phyloP scores from a whole-genome alignment of 2,113 vertebrate genomes.

The Oxygymnocypris stewartii region DNA sequence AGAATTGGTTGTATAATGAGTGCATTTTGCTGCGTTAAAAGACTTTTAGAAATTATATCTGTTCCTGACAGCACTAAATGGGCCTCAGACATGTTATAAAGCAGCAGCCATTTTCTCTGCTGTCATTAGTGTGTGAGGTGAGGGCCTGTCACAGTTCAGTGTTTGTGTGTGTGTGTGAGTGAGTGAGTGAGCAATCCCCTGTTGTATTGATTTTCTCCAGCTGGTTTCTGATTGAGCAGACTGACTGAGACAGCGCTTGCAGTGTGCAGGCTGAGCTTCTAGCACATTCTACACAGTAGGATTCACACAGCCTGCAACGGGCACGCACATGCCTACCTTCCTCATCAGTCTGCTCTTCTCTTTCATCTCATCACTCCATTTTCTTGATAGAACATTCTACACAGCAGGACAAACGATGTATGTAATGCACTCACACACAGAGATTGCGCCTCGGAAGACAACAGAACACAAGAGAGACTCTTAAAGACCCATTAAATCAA shows the following conservation, averaged over 20 bases:
- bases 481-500: not conserved
- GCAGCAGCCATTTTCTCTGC: slow-evolving; percentile 43
- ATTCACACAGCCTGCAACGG: slow-evolving; percentile 28
- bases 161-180: slow-evolving; percentile 30
- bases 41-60: slow-evolving; percentile 37
- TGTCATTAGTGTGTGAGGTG: slow-evolving; percentile 45
- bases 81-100: slow-evolving; percentile 5
- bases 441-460: not conserved
- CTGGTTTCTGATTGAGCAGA: slow-evolving; percentile 53
- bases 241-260: slow-evolving; percentile 38
- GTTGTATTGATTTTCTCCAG: slow-evolving; percentile 59
- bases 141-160: slow-evolving; percentile 36
- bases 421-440: not conserved
- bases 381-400: slow-evolving; percentile 15
- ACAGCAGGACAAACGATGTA: slow-evolving; percentile 5
- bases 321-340: slow-evolving; percentile 14
- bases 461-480: not conserved
- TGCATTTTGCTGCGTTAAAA: slow-evolving; percentile 26
- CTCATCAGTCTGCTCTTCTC: slow-evolving; percentile 11
- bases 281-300: slow-evolving; percentile 42
- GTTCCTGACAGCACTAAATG: slow-evolving; percentile 34
- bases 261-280: slow-evolving; percentile 35
- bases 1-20: slow-evolving; percentile 34
- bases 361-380: slow-evolving; percentile 23
- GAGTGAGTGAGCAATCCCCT: slow-evolving; percentile 46